phyloP scores from a whole-genome alignment of 2,797 vertebrate species.

The Antennarius maculatus region DNA sequence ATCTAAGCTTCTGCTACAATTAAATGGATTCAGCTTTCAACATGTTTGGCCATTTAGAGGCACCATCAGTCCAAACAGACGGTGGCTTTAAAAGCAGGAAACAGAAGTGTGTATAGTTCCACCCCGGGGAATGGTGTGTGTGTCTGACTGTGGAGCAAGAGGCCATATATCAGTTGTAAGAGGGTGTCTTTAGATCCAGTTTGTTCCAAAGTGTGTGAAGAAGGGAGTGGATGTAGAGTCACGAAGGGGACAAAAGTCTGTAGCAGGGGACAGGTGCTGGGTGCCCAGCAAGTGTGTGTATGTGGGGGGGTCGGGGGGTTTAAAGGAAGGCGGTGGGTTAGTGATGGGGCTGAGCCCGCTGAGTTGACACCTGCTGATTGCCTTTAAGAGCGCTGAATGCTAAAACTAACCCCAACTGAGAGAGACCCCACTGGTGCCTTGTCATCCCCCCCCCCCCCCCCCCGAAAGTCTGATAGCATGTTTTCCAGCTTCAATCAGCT shows the following conservation, averaged over 20 bases:
- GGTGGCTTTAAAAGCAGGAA: constrained; percentile 43
- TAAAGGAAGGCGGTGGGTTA: constrained; percentile 34
- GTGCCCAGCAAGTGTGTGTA: constrained; percentile 60
- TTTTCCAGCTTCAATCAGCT: constrained; percentile 47
- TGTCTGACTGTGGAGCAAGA: constrained; percentile 27
- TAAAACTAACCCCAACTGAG: constrained; percentile 43
- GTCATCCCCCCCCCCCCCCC: constrained; percentile 34
- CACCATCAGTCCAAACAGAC: constrained; percentile 18
- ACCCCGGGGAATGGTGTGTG: constrained; percentile 48
- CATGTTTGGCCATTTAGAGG: constrained; percentile 23
- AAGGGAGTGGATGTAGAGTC: constrained; percentile 20
- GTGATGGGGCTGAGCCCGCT: constrained; percentile 39
- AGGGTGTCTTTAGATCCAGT: background rate
- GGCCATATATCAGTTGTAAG: constrained; percentile 38
- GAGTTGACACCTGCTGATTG: constrained; percentile 72
- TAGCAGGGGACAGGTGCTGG: constrained; percentile 59
- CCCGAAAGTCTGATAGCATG: constrained; percentile 31
- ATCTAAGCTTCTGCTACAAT: background rate
- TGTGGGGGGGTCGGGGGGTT: constrained; percentile 27
- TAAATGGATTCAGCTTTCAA: background rate
- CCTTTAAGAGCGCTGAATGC: constrained; percentile 52
- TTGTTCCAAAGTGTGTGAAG: constrained; percentile 52
- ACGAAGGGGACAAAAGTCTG: constrained; percentile 12
- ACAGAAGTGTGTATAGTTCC: constrained; percentile 46
- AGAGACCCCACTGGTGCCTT: constrained; percentile 45